Conservation (phyloP, 2,113 vertebrate species). For the Dryoscopus gambensis region DNA sequence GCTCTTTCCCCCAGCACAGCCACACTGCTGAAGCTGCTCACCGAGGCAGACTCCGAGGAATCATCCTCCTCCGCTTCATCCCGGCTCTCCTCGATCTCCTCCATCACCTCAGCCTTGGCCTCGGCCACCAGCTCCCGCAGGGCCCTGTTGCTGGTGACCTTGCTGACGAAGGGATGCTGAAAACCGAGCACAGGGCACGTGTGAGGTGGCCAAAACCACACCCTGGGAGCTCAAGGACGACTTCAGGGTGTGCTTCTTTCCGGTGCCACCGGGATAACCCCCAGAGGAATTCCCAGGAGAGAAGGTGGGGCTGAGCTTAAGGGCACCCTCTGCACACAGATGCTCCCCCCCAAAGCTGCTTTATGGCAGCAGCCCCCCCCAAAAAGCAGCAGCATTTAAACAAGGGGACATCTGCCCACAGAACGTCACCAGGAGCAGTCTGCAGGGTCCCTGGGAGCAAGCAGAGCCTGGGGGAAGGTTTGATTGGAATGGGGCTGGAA, state of each 20-base stretch:
- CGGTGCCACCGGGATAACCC: neutral
- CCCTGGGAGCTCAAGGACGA: fast-evolving
- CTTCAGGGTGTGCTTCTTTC: neutral
- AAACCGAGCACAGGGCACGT: neutral
- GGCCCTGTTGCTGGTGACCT: constrained; percentile 81
- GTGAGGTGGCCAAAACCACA: neutral
- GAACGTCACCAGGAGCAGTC: neutral
- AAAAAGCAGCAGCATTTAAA: neutral
- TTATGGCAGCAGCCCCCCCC: neutral
- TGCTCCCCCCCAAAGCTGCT: neutral
- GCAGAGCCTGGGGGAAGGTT: neutral
- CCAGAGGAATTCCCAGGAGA: neutral
- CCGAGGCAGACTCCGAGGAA: constrained; percentile 28
- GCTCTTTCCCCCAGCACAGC: neutral
- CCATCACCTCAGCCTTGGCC: constrained; percentile 93
- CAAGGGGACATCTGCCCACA: neutral
- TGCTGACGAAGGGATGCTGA: constrained; percentile 89
- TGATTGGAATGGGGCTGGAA: neutral
- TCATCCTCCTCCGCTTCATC: constrained; percentile 78
- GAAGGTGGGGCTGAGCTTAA: neutral
- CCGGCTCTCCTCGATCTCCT: constrained; percentile 75
- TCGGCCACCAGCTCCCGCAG: constrained; percentile 93
- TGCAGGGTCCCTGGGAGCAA: neutral
- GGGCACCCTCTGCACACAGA: neutral
- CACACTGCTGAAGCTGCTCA: neutral